phyloP scores from a whole-genome alignment of 2,888 invertebrate species.

The Aporophyla lueneburgensis region DNA sequence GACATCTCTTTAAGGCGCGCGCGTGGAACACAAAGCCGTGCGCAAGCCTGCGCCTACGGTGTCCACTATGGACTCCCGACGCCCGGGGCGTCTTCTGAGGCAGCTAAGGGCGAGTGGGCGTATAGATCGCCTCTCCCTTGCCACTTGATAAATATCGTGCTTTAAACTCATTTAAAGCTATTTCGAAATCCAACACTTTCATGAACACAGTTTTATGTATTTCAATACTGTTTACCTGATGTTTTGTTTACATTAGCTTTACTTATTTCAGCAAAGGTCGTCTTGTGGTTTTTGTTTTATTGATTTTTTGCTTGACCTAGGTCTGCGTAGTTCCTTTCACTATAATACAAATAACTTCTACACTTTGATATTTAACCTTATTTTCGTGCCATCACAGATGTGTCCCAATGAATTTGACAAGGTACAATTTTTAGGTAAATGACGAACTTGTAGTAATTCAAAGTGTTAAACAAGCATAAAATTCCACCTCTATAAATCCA shows the following conservation, averaged over 20 bases:
- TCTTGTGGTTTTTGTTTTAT: conserved; percentile 22
- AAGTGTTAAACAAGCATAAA: neutral
- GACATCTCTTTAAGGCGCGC: no score
- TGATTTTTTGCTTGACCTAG: neutral
- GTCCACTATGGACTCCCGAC: no score
- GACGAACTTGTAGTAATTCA: neutral
- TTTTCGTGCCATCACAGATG: neutral
- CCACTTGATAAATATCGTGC: no score
- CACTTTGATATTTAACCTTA: neutral
- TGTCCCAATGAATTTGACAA: neutral
- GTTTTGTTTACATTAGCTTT: conserved; percentile 4
- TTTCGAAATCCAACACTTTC: conserved; percentile 20
- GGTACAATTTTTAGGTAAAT: neutral
- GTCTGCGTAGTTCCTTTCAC: neutral
- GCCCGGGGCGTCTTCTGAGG: no score
- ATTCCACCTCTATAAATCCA: conserved; percentile 16
- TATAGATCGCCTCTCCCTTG: no score
- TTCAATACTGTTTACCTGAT: neutral
- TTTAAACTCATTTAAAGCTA: conserved; percentile 12
- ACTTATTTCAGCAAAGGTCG: neutral
- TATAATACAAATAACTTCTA: neutral
- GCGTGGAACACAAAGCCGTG: no score
- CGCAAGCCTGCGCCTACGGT: no score
- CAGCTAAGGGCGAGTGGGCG: no score
- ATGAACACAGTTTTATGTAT: conserved; percentile 8